phyloP scores from a whole-genome alignment of 2,888 invertebrate species.

The Augiades crinisus region DNA sequence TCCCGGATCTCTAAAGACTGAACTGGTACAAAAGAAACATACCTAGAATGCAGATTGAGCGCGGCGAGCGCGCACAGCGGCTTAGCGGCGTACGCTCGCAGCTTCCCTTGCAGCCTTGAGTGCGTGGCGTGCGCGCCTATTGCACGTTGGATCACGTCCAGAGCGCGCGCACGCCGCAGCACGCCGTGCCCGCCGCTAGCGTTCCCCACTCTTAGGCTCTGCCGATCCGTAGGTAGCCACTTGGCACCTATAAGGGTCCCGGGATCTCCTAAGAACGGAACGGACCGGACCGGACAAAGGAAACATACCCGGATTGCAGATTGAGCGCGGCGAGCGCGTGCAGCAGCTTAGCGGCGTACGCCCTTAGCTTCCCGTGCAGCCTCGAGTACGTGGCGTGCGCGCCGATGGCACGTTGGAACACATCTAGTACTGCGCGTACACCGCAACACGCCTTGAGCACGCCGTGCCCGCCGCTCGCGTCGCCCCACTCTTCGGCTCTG shows the following conservation, averaged over 20 bases:
- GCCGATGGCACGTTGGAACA: slow-evolving; percentile 32
- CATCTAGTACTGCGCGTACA: slow-evolving; percentile 30
- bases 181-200: too few species aligned
- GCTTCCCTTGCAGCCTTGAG: slow-evolving; percentile 37
- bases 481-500: slow-evolving; percentile 45
- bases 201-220: too few species aligned
- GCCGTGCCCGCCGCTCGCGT: slow-evolving; percentile 44
- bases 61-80: slow-evolving; percentile 44
- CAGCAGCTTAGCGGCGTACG: slow-evolving; percentile 39
- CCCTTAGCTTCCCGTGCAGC: slow-evolving; percentile 37
- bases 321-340: slow-evolving; percentile 46
- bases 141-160: slow-evolving; percentile 33
- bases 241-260: too few species aligned
- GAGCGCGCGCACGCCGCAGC: too few species aligned
- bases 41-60: slow-evolving; percentile 45
- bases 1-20: too few species aligned
- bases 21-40: background rate
- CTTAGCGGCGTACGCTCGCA: slow-evolving; percentile 37
- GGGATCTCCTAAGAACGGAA: too few species aligned
- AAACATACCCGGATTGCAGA: slow-evolving; percentile 38
- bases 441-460: slow-evolving; percentile 40
- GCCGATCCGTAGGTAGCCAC: too few species aligned
- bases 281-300: too few species aligned
- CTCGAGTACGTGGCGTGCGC: slow-evolving; percentile 41
- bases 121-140: slow-evolving; percentile 39